A percentile compares a stretch with the other conserved stretches of the same genome.
Conservation (phyloP, 2,797 vertebrate species). For the Enteromius radiatus region DNA sequence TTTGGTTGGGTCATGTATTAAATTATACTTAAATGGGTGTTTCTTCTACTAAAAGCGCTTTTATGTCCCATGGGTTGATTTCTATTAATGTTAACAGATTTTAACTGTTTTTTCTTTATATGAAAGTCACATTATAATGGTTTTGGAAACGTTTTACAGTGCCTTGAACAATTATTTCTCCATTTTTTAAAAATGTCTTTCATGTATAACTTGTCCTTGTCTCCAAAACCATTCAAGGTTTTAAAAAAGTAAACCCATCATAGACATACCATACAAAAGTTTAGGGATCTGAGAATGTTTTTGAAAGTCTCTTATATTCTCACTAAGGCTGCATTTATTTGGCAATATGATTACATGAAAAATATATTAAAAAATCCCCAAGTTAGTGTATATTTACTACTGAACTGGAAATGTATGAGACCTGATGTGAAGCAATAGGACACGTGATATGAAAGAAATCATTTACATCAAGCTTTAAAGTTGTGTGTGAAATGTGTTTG, state of each 20-base stretch:
- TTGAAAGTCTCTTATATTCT: too few relatives aligned
- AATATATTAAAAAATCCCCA: not conserved
- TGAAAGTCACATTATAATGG: not conserved
- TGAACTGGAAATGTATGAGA: not conserved
- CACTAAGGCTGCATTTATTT: too few relatives aligned
- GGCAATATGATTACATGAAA: not conserved
- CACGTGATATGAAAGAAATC: not conserved
- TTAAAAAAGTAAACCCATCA: not conserved
- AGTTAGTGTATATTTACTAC: not conserved
- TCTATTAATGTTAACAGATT: constrained; percentile 16
- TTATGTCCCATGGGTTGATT: constrained; percentile 23
- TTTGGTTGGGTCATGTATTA: constrained; percentile 11
- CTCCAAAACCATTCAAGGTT: not conserved
- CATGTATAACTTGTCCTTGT: not conserved
- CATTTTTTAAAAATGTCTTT: not conserved
- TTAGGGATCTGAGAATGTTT: too few relatives aligned
- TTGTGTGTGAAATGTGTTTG: not conserved
- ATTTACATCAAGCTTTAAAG: not conserved
- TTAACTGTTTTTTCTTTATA: not conserved
- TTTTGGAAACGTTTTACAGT: not conserved
- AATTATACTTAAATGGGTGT: constrained; percentile 11
- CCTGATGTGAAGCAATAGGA: not conserved
- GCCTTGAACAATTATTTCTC: not conserved
- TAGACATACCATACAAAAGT: not conserved
- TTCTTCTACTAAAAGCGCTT: not conserved